Evolutionary conservation across 1,140 invertebrate species (phyloP), one percentile per base, ranked within the genome.

Genomic region (Neodiprion lecontei): DNA sequence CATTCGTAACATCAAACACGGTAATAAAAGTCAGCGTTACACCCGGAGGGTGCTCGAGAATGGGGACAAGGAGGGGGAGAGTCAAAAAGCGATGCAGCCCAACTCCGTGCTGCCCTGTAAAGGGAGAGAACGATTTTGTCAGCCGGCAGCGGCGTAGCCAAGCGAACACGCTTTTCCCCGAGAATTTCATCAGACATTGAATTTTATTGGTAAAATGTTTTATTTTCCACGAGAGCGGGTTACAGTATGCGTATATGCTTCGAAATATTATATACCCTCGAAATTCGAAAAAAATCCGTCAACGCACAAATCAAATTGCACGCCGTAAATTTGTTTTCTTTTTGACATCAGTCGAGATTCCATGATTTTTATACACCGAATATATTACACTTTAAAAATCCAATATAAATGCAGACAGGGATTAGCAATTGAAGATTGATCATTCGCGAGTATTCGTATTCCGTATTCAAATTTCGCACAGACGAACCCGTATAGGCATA

Each of bases 1-100:
- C 53, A 61, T 61, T 61, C 53, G 53, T 11, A 61, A 61, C 53
- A 61, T 61, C 53, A 61, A 61, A 61, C 53, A 61, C 53, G 53
- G 53, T 61, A 61, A 61, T 61, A 61, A 61, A 61, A 61, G 53
- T 61, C 53, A 61, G 53, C 53, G 53, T 61, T 61, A 61, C 11
- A 61, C 53, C 8, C 11, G n/a, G 53, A 61, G 53, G 53, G 53
- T 61, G 53, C 53, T 61, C 53, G 53, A 61, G 53, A 61, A 61
- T 61, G 53, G 53, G 53, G 53, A 17, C 53, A 61, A 61, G 53
- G 53, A 61, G 53, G 53, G 53, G 53, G 53, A 61, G 53, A 61
- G 53, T 61, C 53, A 61, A 61, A 61, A 61, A 61, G 53, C 53
- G 53, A 61, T 61, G 53, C 53, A 61, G 53, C 53, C 53, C 53